These are phyloP conservation scores for Dicaeum eximium DNA, from an alignment of 2,113 vertebrate species.

Conservation along the genomic window DNA sequence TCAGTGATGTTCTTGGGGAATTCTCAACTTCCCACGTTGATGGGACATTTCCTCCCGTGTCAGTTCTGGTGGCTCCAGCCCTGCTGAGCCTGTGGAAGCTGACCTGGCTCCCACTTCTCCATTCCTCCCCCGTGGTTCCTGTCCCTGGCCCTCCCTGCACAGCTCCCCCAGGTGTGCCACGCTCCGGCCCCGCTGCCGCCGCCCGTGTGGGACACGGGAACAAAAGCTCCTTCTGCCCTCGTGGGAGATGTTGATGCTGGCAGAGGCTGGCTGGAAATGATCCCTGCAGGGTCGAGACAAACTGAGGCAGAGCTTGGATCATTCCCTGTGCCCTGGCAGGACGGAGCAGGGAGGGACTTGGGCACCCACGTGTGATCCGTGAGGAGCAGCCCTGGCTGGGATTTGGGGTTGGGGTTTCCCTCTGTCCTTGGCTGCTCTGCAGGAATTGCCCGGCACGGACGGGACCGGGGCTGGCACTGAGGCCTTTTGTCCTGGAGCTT, in stretches of 20 bases:
- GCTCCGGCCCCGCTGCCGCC: neutral
- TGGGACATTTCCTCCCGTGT: neutral
- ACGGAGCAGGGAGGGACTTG: neutral
- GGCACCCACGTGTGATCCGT: neutral
- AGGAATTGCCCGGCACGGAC: rapidly evolving
- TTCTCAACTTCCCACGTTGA: rapidly evolving
- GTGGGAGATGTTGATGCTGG: neutral
- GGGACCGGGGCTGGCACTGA: neutral
- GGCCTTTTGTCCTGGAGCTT: neutral
- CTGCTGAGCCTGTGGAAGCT: neutral
- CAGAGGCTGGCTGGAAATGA: neutral
- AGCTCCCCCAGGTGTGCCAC: rapidly evolving
- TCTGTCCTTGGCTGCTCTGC: neutral
- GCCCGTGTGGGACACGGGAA: neutral
- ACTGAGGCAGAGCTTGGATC: neutral
- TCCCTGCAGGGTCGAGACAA: neutral
- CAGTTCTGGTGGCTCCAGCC: neutral
- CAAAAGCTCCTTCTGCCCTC: neutral
- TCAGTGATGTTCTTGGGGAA: neutral
- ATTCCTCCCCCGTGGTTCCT: rapidly evolving
- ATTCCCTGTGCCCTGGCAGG: neutral
- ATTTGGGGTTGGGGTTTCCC: neutral
- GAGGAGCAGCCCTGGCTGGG: neutral
- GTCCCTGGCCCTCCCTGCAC: rapidly evolving
- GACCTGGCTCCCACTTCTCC: neutral